These are phyloP conservation scores for Aptenodytes patagonicus DNA, from an alignment of 2,113 vertebrate genomes.

Conservation along the genomic window DNA sequence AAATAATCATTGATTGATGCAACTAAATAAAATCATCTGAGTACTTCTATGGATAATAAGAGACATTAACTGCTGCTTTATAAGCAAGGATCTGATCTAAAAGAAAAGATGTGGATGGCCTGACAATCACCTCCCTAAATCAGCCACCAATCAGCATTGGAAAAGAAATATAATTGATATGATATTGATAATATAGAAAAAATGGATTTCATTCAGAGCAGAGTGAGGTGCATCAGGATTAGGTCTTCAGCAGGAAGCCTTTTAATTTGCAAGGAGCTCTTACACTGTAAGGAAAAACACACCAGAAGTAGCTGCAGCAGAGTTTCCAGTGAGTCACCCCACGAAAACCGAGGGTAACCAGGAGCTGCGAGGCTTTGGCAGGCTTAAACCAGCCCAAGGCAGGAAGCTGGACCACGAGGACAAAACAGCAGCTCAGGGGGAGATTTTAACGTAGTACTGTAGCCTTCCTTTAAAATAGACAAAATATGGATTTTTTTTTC, in stretches of 20 bases:
- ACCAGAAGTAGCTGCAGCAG: neutral
- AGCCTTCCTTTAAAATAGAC: neutral
- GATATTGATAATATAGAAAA: neutral
- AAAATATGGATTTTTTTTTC: fast-evolving
- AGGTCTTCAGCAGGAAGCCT: neutral
- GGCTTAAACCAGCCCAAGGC: neutral
- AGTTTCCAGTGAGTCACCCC: neutral
- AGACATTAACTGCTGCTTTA: neutral
- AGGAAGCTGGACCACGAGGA: neutral
- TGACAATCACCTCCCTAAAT: neutral
- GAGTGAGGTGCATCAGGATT: neutral
- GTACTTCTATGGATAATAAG: neutral
- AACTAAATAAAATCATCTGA: slow-evolving; percentile 30
- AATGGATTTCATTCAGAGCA: neutral
- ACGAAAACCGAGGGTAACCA: fast-evolving
- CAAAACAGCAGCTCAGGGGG: neutral
- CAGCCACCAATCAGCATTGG: neutral
- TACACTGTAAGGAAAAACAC: neutral
- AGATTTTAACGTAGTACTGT: neutral
- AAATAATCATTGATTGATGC: neutral
- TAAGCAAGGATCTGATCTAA: neutral
- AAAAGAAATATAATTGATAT: neutral
- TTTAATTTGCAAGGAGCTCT: slow-evolving; percentile 10
- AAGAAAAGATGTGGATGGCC: neutral
- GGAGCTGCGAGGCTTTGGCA: neutral